Percentiles rank a stretch among this genome's conserved stretches.
Conservation (phyloP, 2,797 vertebrate species). For the Platalea minor region DNA sequence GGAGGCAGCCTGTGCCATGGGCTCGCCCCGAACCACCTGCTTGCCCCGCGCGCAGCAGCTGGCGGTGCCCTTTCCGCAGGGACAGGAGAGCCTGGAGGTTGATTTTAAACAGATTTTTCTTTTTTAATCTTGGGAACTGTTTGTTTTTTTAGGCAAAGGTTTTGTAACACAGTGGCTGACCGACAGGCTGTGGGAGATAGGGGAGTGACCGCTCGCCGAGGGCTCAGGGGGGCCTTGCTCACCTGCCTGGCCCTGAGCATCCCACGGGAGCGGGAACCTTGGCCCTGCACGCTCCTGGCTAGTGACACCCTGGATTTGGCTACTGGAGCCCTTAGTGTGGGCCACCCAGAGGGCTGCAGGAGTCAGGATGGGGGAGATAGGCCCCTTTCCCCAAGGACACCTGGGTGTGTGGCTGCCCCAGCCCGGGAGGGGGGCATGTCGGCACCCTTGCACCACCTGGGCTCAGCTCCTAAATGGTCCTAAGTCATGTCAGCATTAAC, state of each 20-base stretch:
- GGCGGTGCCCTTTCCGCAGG: not conserved
- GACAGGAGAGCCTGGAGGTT: not conserved
- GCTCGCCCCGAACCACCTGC: not conserved
- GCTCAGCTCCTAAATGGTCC: not conserved
- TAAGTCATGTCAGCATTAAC: not conserved
- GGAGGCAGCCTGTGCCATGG: not conserved
- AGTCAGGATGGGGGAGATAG: not conserved
- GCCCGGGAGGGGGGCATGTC: accelerated
- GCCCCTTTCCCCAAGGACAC: not conserved
- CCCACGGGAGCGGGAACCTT: accelerated
- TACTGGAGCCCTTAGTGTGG: not conserved
- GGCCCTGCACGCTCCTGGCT: not conserved
- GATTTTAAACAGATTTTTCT: not conserved
- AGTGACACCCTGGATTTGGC: not conserved
- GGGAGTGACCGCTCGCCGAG: accelerated
- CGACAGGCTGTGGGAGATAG: not conserved
- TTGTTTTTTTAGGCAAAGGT: constrained; percentile 31
- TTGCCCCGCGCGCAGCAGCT: not conserved
- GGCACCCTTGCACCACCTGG: accelerated
- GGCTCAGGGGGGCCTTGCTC: not conserved
- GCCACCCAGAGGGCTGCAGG: not conserved
- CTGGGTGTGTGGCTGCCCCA: not conserved
- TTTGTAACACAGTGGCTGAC: not conserved
- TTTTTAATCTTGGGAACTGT: constrained; percentile 9
- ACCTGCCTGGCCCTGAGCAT: not conserved